Evolutionary conservation across 2,113 vertebrate genomes (phyloP).

Genomic region (Cebus imitator): DNA sequence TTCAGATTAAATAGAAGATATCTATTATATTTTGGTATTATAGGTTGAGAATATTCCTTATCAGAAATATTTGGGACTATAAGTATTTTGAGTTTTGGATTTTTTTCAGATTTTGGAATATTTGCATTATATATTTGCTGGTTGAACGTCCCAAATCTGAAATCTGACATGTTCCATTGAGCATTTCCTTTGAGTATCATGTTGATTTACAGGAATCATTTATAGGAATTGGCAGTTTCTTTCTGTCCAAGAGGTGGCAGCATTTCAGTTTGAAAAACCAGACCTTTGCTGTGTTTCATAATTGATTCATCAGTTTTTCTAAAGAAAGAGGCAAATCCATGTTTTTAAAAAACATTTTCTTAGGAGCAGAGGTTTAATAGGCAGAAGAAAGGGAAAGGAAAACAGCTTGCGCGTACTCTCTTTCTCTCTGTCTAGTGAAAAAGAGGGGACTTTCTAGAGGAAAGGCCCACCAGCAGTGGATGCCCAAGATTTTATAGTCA

Average conservation of each 20-base stretch:
- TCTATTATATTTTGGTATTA: not conserved
- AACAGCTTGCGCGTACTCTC: too few relatives aligned
- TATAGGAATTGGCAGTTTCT: not conserved
- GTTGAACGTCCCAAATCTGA: not conserved
- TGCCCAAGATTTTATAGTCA: too few relatives aligned
- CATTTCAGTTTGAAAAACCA: slow-evolving; percentile 27
- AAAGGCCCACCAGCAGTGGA: too few relatives aligned
- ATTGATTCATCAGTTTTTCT: slow-evolving; percentile 29
- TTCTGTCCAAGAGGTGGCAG: slow-evolving; percentile 35
- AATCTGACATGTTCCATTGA: not conserved
- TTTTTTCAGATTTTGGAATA: not conserved
- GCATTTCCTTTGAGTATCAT: not conserved
- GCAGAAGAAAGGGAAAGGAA: too few relatives aligned
- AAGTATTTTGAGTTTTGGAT: not conserved
- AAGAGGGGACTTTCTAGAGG: too few relatives aligned
- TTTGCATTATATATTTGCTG: not conserved
- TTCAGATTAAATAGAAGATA: slow-evolving; percentile 46
- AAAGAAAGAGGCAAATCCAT: slow-evolving; percentile 32
- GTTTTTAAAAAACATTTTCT: not conserved
- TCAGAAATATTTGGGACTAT: not conserved
- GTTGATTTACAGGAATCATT: not conserved
- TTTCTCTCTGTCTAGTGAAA: too few relatives aligned
- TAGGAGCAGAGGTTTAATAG: too few relatives aligned
- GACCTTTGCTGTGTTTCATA: slow-evolving; percentile 4
- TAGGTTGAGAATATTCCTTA: not conserved